phyloP scores from a whole-genome alignment of 2,113 vertebrate genomes.

The Nannobrachium achirus region DNA sequence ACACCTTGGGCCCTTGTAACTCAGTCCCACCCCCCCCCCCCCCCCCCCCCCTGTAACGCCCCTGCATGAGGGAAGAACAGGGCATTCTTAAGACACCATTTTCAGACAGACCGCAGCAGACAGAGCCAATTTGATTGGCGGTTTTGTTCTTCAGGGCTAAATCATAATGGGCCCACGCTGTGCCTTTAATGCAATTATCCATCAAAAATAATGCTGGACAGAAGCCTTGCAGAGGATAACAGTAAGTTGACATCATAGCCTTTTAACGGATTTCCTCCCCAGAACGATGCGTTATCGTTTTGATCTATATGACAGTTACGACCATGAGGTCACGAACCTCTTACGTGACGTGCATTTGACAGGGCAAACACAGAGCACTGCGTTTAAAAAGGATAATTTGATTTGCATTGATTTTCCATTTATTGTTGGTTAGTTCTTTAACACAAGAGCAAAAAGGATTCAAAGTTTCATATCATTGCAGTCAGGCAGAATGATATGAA shows the following conservation, averaged over 20 bases:
- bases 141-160: not conserved
- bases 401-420: not conserved
- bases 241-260: not conserved
- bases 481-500: too few relatives aligned
- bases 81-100: not conserved
- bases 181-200: constrained; percentile 11
- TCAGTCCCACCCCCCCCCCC: too few relatives aligned
- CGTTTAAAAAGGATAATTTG: too few relatives aligned
- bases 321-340: not conserved
- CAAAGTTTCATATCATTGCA: too few relatives aligned
- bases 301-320: not conserved
- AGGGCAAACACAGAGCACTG: not conserved
- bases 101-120: not conserved
- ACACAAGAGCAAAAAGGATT: not conserved
- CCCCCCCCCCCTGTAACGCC: too few relatives aligned
- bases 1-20: too few relatives aligned
- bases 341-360: not conserved
- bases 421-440: not conserved
- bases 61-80: not conserved
- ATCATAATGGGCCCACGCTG: not conserved
- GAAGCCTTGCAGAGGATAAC: not conserved
- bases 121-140: not conserved
- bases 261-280: not conserved
- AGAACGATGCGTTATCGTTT: not conserved
- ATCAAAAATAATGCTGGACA: constrained; percentile 1